Percentiles rank a stretch among this genome's conserved stretches.
Evolutionary conservation across 2,888 invertebrate species (phyloP).

Genomic region (Ethmia dodecea): DNA sequence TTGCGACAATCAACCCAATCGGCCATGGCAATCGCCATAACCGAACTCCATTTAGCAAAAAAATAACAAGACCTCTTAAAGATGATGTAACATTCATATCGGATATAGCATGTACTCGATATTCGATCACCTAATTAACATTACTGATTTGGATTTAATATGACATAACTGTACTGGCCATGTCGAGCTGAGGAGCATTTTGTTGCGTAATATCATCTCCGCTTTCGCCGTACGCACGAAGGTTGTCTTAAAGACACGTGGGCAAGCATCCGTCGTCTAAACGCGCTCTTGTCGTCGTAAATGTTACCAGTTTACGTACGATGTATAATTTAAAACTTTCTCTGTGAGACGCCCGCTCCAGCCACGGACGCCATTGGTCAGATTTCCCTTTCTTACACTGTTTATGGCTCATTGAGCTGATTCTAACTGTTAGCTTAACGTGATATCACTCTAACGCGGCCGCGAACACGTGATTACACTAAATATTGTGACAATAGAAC

Average conservation of each 20-base stretch:
- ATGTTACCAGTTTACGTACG: slow-evolving; percentile 60
- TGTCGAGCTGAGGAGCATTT: no score
- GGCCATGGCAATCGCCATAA: no score
- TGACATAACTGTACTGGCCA: no score
- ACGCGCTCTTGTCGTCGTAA: slow-evolving; percentile 40
- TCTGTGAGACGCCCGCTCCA: slow-evolving; percentile 43
- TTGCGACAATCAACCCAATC: no score
- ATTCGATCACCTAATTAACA: slow-evolving; percentile 1
- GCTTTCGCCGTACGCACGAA: slow-evolving; percentile 25
- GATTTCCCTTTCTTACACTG: slow-evolving; percentile 56
- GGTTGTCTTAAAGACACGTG: background rate
- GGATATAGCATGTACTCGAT: slow-evolving; percentile 5
- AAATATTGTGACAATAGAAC: background rate
- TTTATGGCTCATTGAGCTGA: slow-evolving; percentile 47
- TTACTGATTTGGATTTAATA: no score
- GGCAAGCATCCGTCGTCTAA: slow-evolving; percentile 27
- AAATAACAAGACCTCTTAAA: no score
- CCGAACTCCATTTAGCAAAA: no score
- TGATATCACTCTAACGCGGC: no score
- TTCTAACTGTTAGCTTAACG: slow-evolving; percentile 24
- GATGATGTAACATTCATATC: slow-evolving; percentile 5
- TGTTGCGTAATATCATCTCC: slow-evolving; percentile 26
- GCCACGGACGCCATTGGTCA: slow-evolving; percentile 35
- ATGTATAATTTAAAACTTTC: slow-evolving; percentile 74
- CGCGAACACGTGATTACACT: no score